Base-by-base conservation (phyloP, 2,113 vertebrate species). In the Anolis carolinensis region DNA sequence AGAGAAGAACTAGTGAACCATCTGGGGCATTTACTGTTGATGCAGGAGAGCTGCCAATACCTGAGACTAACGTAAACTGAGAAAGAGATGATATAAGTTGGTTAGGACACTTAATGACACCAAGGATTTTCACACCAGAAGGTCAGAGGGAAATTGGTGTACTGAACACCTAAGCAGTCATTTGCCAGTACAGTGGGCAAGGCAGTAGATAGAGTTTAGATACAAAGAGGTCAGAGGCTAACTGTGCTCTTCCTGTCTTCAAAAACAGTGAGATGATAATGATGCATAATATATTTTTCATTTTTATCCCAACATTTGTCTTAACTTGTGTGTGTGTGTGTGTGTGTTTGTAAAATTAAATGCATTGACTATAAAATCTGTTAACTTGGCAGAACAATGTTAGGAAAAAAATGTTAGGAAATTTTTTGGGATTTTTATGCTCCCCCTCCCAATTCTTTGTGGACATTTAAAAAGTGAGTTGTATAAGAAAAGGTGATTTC, bases 1-100 rank as follows among this genome's bases (percentile, higher is more conserved):
- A 93, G 90, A 93, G 81, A 81, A 91, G 85, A 93, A 86, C 88
- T 89, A 92, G 72, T 86, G 92, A 93, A 89, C 90, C 94, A 92
- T 93, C 93, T 95, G 95, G 91, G 74, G 59, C 83, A 90, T 87
- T 88, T 93, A 81, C 48, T 84, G 86, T 83, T 92, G 88, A 90
- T 91, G 32, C 2, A 93, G 80, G 73, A 93, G 80, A 21, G 30
- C 84, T 90, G 86, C 87, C 94, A 95, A 92, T 50, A 77, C 34
- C 87, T 83, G 81, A 85, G 84, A 93, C 90, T 87, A 90, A 87
- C 80, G 77, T 8, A 48, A 72, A 21, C 0, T 23, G 87, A 92
- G 65, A 68, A 86, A 84, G 70, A 90, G 78, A 87, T 68, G 89
- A 93, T 90, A 90, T 30, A 91, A 94, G 78, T 13, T 72, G 71